Base-by-base conservation (phyloP, 2,113 vertebrate genomes). In the Siniperca knerii region DNA sequence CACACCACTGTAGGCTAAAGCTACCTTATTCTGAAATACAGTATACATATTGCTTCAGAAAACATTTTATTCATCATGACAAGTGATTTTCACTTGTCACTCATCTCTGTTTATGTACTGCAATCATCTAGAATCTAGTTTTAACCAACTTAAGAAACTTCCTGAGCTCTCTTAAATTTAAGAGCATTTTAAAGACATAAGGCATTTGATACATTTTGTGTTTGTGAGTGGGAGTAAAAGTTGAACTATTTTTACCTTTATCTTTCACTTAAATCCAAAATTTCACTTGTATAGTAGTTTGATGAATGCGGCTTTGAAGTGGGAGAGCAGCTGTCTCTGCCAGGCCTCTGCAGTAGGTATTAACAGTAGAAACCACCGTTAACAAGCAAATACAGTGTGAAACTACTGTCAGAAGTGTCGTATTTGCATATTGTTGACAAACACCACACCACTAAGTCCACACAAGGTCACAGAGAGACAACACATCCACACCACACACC, bases 381-480 rank as follows among this genome's bases (percentile, higher is more conserved):
- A 44, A 84, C 15, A 64, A 71, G 68, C 29, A 48, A 21, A 55
- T 46, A 48, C 44, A 58, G 61, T 44, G 68, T 65, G 65, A 83
- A 79, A n/a, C 46, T 37, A 25, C 57, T 37, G 55, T 37, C 55
- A 60, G 3, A 71, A 48, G n/a, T 86, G 60, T 77, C 33, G 21
- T 54, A 64, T 84, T 81, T 75, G 72, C 54, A 64, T 86, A 20
- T 40, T 76, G 75, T 78, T 57, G 66, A 88, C 75, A 75, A 78
- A 89, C 77, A 42, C 74, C 16, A 68, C 54, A 82, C 21, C 55
- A 52, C n/a, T 3, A 20, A 80, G 77, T 37, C 75, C 69, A 82
- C 82, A 71, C 65, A 79, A 85, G 79, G 77, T 88, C 82, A 71
- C 79, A 69, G 44, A 74, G 23, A 79, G 23, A 73, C 73, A 42